These are phyloP conservation scores for Cheilosia impressa DNA, from an alignment of 2,888 invertebrate species.

Conservation along the genomic window DNA sequence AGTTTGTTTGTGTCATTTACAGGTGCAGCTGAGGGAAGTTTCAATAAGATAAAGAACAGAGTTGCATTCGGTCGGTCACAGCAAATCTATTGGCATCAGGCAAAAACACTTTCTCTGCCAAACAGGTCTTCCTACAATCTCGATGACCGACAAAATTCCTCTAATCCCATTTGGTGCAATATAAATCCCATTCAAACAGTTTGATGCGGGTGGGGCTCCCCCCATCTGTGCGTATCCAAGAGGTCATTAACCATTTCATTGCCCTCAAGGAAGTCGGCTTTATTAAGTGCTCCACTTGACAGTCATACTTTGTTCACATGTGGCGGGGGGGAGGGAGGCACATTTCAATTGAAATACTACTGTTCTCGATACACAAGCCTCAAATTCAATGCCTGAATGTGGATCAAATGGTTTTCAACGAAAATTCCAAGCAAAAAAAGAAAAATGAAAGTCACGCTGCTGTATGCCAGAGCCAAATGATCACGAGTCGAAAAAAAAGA, in stretches of 20 bases:
- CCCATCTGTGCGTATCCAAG: constrained; percentile 1
- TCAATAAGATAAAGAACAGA: neutral
- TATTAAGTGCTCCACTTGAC: constrained; percentile 68
- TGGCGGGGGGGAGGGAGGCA: constrained; percentile 18
- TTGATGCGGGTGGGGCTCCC: neutral
- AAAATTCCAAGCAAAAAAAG: constrained; percentile 23
- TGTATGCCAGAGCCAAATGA: constrained; percentile 27
- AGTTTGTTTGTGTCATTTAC: neutral
- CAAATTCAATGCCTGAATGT: constrained; percentile 9
- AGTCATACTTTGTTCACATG: constrained; percentile 14
- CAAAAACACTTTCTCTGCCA: neutral
- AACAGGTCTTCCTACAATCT: constrained; percentile 32
- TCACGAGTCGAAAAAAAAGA: constrained; percentile 25
- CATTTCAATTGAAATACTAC: constrained; percentile 58
- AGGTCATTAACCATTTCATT: constrained; percentile 71
- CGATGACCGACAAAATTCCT: neutral
- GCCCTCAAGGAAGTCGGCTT: constrained; percentile 69
- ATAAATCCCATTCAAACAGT: constrained; percentile 36
- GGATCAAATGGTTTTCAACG: constrained; percentile 45
- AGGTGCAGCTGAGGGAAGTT: neutral
- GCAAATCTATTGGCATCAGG: no score
- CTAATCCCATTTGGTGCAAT: constrained; percentile 49
- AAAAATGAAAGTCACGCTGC: constrained; percentile 63
- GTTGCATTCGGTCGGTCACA: neutral
- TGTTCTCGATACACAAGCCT: constrained; percentile 13